Percentiles rank a stretch among this genome's conserved stretches.
Evolutionary conservation across 2,113 vertebrate genomes (phyloP).

Genomic region (Donacobius atricapilla): DNA sequence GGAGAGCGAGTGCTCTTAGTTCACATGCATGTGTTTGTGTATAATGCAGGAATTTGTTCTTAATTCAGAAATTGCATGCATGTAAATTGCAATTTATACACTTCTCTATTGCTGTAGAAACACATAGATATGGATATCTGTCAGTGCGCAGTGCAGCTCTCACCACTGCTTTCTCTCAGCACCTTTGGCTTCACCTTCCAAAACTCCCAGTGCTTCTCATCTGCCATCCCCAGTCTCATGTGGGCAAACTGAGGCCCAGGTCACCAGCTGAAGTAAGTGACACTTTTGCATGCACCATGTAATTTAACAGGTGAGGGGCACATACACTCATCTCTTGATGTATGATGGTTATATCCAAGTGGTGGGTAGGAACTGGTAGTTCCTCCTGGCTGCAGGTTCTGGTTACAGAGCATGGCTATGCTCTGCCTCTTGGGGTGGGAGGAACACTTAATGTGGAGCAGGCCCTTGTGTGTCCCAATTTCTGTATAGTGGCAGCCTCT

Average conservation of each 20-base stretch:
- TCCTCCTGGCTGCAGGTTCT: neutral
- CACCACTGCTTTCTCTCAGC: neutral
- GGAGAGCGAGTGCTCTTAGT: neutral
- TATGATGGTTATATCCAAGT: neutral
- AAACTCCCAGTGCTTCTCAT: neutral
- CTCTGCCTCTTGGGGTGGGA: neutral
- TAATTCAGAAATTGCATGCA: neutral
- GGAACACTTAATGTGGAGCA: neutral
- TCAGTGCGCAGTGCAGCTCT: neutral
- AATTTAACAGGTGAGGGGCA: neutral
- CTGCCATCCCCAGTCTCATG: neutral
- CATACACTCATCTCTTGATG: neutral
- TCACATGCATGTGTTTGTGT: neutral
- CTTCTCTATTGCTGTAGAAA: neutral
- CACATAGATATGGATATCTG: neutral
- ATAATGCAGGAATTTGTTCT: neutral
- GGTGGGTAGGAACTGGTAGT: neutral
- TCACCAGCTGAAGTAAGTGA: neutral
- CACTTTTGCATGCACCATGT: neutral
- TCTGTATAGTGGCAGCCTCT: neutral
- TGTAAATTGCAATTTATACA: neutral
- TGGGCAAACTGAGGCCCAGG: neutral
- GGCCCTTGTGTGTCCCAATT: neutral
- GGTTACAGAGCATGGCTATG: rapidly evolving
- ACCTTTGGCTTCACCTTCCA: neutral